Percentiles rank a stretch among this genome's conserved stretches.
phyloP scores from a whole-genome alignment of 2,888 invertebrate genomes.

The Taphrorychus bicolor region DNA sequence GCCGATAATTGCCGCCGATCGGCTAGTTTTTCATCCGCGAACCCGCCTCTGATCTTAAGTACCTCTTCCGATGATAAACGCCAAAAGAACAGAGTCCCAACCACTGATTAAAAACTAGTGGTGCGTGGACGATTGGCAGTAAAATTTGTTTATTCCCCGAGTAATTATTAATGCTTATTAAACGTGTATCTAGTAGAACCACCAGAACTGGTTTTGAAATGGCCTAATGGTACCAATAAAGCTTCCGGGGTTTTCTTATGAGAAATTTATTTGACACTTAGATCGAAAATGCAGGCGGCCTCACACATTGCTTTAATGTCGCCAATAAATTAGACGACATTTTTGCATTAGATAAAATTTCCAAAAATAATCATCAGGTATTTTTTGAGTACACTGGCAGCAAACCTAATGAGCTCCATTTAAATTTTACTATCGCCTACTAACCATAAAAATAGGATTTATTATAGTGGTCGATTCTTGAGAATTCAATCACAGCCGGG shows the following conservation, averaged over 20 bases:
- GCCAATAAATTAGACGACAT: background rate
- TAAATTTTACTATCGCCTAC: background rate
- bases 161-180: slow-evolving; percentile 46
- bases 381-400: no score
- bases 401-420: no score
- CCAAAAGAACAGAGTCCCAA: slow-evolving; percentile 37
- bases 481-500: background rate
- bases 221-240: background rate
- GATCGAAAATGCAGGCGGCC: no score
- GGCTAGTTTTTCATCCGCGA: background rate
- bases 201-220: background rate
- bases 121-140: slow-evolving; percentile 53
- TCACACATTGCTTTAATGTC: no score
- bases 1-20: slow-evolving; percentile 7
- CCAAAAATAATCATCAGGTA: no score
- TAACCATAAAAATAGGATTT: background rate
- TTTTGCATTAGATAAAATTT: background rate
- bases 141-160: slow-evolving; percentile 49
- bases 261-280: no score
- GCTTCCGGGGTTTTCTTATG: no score
- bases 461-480: background rate
- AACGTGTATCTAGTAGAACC: slow-evolving; percentile 10
- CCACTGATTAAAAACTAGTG: slow-evolving; percentile 50
- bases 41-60: slow-evolving; percentile 21
- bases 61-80: slow-evolving; percentile 33